A percentile compares a stretch with the other conserved stretches of the same genome.
phyloP scores from a whole-genome alignment of 2,888 invertebrate genomes.

The Ormyrus nitidulus region DNA sequence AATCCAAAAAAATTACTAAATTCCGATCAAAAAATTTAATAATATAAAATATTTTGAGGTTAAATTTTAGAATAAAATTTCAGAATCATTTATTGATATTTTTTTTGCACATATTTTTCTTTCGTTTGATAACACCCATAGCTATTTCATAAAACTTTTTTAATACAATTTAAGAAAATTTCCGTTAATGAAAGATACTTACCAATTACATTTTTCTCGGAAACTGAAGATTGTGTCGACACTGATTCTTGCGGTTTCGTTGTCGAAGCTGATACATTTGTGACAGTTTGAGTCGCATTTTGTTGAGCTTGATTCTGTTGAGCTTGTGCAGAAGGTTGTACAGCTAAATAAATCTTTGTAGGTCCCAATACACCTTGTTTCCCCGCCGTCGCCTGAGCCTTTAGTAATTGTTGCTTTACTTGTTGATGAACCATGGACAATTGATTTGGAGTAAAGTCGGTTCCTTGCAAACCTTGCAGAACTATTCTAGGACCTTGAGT shows the following conservation, averaged over 20 bases:
- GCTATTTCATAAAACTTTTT: background rate
- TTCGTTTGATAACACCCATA: no score
- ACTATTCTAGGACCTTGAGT: constrained; percentile 91
- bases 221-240: background rate
- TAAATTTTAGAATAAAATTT: no score
- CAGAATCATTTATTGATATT: no score
- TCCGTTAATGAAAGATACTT: background rate
- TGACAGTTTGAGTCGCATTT: constrained; percentile 43
- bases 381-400: constrained; percentile 92
- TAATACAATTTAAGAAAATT: background rate
- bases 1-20: no score
- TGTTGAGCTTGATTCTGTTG: constrained; percentile 52
- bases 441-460: constrained; percentile 89
- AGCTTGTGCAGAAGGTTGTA: constrained; percentile 81
- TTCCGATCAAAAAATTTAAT: no score
- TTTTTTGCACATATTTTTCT: no score
- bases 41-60: no score
- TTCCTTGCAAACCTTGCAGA: constrained; percentile 88
- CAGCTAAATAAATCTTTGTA: constrained; percentile 90
- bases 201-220: constrained; percentile 34
- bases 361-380: constrained; percentile 91
- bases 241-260: constrained; percentile 7
- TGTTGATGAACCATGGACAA: constrained; percentile 90
- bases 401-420: constrained; percentile 91
- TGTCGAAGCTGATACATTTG: constrained; percentile 59